Conservation (phyloP, 2,888 invertebrate species). For the Tinea semifulvella region DNA sequence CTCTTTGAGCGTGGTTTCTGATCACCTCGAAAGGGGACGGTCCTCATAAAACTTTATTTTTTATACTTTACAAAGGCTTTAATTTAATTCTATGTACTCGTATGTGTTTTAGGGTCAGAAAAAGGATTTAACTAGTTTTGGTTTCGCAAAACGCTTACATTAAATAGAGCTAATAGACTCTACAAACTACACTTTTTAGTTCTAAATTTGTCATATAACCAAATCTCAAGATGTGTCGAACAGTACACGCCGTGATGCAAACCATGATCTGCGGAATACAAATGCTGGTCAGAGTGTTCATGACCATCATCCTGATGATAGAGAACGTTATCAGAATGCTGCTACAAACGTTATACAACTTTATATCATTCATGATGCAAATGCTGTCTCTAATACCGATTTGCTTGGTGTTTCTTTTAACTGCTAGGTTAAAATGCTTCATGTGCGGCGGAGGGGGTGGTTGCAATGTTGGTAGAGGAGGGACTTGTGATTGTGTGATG, state of each 20-base stretch:
- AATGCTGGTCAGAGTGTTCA: slow-evolving; percentile 47
- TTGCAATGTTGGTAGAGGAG: slow-evolving; percentile 39
- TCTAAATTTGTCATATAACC: too few relatives aligned
- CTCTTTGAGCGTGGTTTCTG: too few relatives aligned
- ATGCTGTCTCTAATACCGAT: slow-evolving; percentile 47
- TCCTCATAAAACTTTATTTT: too few relatives aligned
- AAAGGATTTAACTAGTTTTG: too few relatives aligned
- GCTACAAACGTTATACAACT: slow-evolving; percentile 47
- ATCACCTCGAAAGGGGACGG: too few relatives aligned
- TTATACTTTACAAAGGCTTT: too few relatives aligned
- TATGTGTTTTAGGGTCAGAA: too few relatives aligned
- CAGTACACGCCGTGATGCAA: slow-evolving; percentile 37
- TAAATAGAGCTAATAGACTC: too few relatives aligned
- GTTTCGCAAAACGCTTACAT: too few relatives aligned
- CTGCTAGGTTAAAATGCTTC: slow-evolving; percentile 41
- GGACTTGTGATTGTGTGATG: slow-evolving; percentile 45
- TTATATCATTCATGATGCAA: slow-evolving; percentile 46
- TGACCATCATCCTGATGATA: slow-evolving; percentile 48
- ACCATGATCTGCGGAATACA: slow-evolving; percentile 41
- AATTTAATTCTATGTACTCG: too few relatives aligned
- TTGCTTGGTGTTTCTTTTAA: slow-evolving; percentile 41
- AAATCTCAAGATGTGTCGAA: slow-evolving; percentile 39
- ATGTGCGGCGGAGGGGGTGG: slow-evolving; percentile 49
- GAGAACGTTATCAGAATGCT: slow-evolving; percentile 49
- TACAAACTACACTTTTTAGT: too few relatives aligned